Conservation (phyloP, 2,113 vertebrate species). For the Apodemus sylvaticus region DNA sequence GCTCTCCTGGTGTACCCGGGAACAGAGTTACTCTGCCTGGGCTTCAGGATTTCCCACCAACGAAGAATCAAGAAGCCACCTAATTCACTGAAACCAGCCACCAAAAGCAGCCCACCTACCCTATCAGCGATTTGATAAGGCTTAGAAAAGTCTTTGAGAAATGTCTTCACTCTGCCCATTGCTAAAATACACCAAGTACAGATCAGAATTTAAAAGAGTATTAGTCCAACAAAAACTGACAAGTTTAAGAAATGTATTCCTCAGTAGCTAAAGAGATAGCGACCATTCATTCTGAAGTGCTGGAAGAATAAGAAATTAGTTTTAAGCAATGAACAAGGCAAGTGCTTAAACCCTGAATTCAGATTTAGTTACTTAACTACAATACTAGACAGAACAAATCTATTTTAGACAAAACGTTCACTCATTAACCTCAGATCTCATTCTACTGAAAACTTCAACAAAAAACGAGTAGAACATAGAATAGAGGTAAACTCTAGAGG, state of each 20-base stretch:
- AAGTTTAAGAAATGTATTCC: neutral
- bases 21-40: neutral
- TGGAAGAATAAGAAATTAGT: neutral
- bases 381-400: neutral
- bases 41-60: neutral
- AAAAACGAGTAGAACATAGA: neutral
- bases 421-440: neutral
- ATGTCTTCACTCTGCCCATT: neutral
- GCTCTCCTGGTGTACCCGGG: neutral
- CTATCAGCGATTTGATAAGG: neutral
- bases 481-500: neutral
- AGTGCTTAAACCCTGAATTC: neutral
- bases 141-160: conserved; percentile 19
- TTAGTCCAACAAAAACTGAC: neutral
- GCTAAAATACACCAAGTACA: conserved; percentile 14
- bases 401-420: neutral
- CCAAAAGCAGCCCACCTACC: neutral
- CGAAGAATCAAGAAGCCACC: neutral
- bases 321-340: neutral
- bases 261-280: neutral
- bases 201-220: neutral
- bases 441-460: neutral
- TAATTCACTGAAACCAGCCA: neutral
- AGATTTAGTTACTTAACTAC: neutral
- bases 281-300: neutral